Conservation (phyloP, 2,113 vertebrate genomes). For the Labrus mixtus region DNA sequence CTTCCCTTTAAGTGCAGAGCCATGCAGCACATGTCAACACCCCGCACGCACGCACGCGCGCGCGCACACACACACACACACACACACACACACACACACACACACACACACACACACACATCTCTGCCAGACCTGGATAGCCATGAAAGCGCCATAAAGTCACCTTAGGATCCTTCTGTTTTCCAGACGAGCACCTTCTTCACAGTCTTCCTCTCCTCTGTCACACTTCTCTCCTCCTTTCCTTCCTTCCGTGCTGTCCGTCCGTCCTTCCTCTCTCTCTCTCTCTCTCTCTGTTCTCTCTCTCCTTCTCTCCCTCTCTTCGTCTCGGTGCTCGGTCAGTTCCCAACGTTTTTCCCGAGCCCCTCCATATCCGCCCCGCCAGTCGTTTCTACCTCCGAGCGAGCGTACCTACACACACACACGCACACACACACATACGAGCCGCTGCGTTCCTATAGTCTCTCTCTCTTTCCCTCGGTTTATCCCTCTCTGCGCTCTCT, state of each 20-base stretch:
- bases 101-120: no score
- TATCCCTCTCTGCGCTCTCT: conserved; percentile 56
- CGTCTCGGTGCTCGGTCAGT: conserved; percentile 73
- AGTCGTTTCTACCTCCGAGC: conserved; percentile 76
- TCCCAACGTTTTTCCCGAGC: conserved; percentile 76
- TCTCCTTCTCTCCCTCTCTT: conserved; percentile 47
- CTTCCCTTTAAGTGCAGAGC: conserved; percentile 62
- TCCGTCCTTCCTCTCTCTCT: conserved; percentile 40
- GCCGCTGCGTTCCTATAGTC: conserved; percentile 81
- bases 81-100: no score
- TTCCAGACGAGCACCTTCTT: conserved; percentile 75
- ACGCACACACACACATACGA: conserved; percentile 56
- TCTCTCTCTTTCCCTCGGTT: conserved; percentile 66
- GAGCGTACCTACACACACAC: conserved; percentile 56
- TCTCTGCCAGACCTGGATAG: conserved; percentile 33
- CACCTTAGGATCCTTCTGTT: conserved; percentile 82
- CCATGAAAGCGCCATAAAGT: conserved; percentile 68
- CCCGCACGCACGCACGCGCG: conserved; percentile 27
- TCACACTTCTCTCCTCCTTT: conserved; percentile 64
- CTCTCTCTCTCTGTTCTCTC: conserved; percentile 36
- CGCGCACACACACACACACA: no score
- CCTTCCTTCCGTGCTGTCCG: conserved; percentile 52
- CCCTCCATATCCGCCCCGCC: conserved; percentile 83
- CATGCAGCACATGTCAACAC: conserved; percentile 75
- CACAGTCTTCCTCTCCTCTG: conserved; percentile 63